Evolutionary conservation across 2,797 vertebrate species (phyloP).

Genomic region (Prunella strophiata): DNA sequence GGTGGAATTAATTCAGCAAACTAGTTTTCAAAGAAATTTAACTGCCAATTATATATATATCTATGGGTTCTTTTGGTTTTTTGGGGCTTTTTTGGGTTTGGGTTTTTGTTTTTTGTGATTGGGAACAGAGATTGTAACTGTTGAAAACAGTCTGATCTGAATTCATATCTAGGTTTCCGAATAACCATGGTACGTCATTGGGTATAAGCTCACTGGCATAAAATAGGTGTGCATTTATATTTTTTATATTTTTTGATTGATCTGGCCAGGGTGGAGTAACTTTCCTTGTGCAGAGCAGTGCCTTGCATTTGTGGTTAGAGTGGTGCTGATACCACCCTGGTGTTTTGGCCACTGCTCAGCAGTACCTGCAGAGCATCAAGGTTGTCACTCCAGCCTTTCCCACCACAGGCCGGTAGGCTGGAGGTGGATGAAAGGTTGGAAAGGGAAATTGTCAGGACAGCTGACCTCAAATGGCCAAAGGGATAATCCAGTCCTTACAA

Average conservation of each 20-base stretch:
- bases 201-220: not conserved
- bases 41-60: not conserved
- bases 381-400: not conserved
- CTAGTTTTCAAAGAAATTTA: conserved; percentile 25
- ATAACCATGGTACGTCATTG: not conserved
- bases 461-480: not conserved
- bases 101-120: not conserved
- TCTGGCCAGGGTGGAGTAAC: not conserved
- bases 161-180: conserved; percentile 27
- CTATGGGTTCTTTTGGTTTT: too few species aligned
- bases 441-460: not conserved
- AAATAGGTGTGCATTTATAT: not conserved
- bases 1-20: conserved; percentile 15
- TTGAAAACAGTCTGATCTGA: conserved; percentile 41
- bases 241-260: not conserved
- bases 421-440: not conserved
- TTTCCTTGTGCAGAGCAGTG: not conserved
- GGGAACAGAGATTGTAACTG: conserved; percentile 27
- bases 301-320: not conserved
- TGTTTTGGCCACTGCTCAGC: not conserved
- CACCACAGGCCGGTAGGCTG: not conserved
- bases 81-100: not conserved
- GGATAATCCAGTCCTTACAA: too few species aligned
- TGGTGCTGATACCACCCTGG: not conserved
- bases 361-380: not conserved